Conservation (phyloP, 23 tunicate species). For the Oikopleura albicans region DNA sequence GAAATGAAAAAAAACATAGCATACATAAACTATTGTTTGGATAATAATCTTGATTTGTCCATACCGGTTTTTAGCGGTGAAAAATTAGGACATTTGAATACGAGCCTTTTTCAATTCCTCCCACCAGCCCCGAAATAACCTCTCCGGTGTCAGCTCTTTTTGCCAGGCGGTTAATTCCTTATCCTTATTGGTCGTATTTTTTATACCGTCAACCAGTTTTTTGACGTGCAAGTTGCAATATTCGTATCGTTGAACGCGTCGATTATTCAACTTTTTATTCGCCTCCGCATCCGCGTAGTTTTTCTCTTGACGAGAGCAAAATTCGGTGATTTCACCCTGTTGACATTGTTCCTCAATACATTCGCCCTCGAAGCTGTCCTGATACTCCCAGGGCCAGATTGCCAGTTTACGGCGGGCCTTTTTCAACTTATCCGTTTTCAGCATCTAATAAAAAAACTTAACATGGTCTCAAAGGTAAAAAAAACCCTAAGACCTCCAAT, state of each 20-base stretch:
- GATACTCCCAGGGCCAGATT: neutral
- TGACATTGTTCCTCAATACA: neutral
- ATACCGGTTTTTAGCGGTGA: too few relatives aligned
- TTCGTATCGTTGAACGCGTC: neutral
- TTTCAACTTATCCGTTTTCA: too few relatives aligned
- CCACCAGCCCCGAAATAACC: slow-evolving; percentile 14
- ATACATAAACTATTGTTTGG: too few relatives aligned
- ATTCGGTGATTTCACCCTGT: neutral
- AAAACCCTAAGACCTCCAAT: too few relatives aligned
- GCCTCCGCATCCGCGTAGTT: neutral
- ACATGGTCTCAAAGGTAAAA: too few relatives aligned
- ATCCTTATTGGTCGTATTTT: neutral
- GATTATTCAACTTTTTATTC: neutral
- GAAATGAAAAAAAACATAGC: too few relatives aligned
- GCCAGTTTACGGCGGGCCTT: neutral
- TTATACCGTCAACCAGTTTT: neutral
- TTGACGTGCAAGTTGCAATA: neutral
- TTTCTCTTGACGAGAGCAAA: neutral
- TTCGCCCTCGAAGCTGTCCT: neutral
- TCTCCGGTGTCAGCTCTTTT: neutral
- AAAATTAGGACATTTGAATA: too few relatives aligned
- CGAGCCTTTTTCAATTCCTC: neutral
- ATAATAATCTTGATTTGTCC: too few relatives aligned
- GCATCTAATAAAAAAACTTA: too few relatives aligned
- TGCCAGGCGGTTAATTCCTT: neutral